A percentile compares a stretch with the other conserved stretches of the same genome.
Evolutionary conservation across 2,888 invertebrate species (phyloP).

Genomic region (Diploptera punctata): DNA sequence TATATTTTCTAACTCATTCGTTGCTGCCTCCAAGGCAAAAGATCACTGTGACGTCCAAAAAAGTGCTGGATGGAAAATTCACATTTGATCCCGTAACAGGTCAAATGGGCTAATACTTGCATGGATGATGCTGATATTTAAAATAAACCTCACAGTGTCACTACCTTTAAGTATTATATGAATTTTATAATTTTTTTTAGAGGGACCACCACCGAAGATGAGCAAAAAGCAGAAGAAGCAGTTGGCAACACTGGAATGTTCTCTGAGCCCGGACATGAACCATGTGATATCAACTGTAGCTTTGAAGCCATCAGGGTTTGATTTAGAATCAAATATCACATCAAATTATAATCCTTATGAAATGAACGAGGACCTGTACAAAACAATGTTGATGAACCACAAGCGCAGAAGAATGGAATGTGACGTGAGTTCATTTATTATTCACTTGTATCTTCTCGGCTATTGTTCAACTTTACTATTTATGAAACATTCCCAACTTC

Average conservation of each 20-base stretch:
- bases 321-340: slow-evolving; percentile 54
- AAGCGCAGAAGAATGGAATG: slow-evolving; percentile 72
- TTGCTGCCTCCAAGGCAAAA: too few relatives aligned
- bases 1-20: too few relatives aligned
- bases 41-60: too few relatives aligned
- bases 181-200: slow-evolving; percentile 42
- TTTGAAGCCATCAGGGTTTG: slow-evolving; percentile 52
- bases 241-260: slow-evolving; percentile 49
- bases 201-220: slow-evolving; percentile 66
- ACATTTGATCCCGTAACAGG: not conserved
- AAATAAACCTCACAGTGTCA: too few relatives aligned
- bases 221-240: slow-evolving; percentile 66
- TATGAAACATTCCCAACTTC: too few relatives aligned
- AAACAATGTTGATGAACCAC: slow-evolving; percentile 72
- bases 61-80: too few relatives aligned
- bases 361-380: slow-evolving; percentile 69
- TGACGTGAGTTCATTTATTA: too few relatives aligned
- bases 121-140: too few relatives aligned
- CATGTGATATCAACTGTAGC: slow-evolving; percentile 57
- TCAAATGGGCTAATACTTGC: too few relatives aligned
- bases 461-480: too few relatives aligned
- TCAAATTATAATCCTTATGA: slow-evolving; percentile 55
- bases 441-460: too few relatives aligned
- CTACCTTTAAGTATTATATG: too few relatives aligned
- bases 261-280: slow-evolving; percentile 50